Evolutionary conservation across 2,888 invertebrate species (phyloP).

Genomic region (Hemicrepidius hirtus): DNA sequence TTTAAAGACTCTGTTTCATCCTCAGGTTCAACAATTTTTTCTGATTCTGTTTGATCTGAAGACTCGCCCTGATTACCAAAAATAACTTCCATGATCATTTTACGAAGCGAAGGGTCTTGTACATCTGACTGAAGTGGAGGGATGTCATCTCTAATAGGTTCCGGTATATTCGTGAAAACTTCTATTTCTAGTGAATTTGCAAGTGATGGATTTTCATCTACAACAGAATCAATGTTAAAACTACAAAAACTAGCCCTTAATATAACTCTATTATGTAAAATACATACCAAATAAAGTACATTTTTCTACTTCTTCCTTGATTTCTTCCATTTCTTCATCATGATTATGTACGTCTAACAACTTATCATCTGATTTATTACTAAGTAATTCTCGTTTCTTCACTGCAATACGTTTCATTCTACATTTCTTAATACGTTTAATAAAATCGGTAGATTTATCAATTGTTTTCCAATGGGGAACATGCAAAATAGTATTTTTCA

Average conservation of each 20-base stretch:
- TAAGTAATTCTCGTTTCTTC: neutral
- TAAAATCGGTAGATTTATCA: constrained; percentile 1
- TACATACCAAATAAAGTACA: no score
- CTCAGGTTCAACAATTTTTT: neutral
- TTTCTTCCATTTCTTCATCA: neutral
- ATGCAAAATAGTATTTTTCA: constrained; percentile 67
- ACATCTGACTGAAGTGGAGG: neutral
- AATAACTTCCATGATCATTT: constrained; percentile 71
- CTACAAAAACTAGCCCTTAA: no score
- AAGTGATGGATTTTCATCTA: neutral
- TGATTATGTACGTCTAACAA: no score
- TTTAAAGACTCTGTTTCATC: no score
- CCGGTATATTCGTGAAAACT: neutral
- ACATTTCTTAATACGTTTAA: neutral
- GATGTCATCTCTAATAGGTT: constrained; percentile 14
- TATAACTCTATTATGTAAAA: no score
- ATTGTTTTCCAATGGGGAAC: constrained; percentile 55
- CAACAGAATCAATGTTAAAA: neutral
- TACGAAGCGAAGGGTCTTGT: constrained; percentile 62
- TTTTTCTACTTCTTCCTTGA: neutral
- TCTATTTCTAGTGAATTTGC: neutral
- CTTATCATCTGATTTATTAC: no score
- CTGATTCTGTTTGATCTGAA: constrained; percentile 1
- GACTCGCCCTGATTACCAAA: constrained; percentile 60
- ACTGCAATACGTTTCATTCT: neutral